Conservation (phyloP, 2,888 invertebrate genomes). For the Fragum whitleyi region DNA sequence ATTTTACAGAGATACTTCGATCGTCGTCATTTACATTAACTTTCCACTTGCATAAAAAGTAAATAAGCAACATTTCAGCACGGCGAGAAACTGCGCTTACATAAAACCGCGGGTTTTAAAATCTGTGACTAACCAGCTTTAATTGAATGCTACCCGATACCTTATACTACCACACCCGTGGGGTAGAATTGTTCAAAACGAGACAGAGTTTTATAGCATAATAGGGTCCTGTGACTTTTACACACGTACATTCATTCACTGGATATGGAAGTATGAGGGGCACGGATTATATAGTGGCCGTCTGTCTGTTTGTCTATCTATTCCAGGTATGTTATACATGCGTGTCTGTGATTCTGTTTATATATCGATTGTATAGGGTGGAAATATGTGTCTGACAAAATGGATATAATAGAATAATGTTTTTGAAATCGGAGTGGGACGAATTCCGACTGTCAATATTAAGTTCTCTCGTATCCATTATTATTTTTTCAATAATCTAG, state of each 20-base stretch:
- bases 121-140: conserved; percentile 2
- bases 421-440: background rate
- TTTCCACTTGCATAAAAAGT: background rate
- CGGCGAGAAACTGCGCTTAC: background rate
- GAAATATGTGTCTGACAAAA: background rate
- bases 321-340: conserved; percentile 27
- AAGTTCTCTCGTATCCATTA: background rate
- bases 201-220: conserved; percentile 7
- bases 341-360: background rate
- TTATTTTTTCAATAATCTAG: background rate
- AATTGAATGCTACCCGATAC: conserved; percentile 30
- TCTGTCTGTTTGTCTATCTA: conserved; percentile 35
- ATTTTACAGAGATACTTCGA: too few relatives aligned
- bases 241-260: background rate
- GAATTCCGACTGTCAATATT: background rate
- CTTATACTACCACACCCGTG: conserved; percentile 33
- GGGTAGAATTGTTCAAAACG: conserved; percentile 11
- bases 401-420: background rate
- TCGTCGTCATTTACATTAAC: too few relatives aligned
- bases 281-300: conserved; percentile 26
- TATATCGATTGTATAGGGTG: background rate
- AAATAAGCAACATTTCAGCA: background rate
- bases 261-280: conserved; percentile 34
- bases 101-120: background rate
- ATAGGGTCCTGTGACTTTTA: background rate